These are phyloP conservation scores for Cephus pygmeus DNA, from an alignment of 2,888 invertebrate species.

Conservation along the genomic window DNA sequence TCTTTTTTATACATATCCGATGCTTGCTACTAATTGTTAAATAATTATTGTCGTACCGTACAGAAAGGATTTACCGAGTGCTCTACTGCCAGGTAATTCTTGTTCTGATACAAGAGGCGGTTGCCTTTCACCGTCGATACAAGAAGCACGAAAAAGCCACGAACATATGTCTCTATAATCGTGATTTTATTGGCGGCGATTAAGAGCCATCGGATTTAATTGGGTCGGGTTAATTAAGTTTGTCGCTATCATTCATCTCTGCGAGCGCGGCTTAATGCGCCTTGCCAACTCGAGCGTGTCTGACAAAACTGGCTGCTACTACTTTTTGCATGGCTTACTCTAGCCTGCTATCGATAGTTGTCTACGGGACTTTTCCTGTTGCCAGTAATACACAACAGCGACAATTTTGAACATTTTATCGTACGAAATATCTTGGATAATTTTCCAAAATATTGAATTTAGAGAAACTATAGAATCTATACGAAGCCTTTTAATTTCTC, in stretches of 20 bases:
- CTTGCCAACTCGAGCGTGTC: slow-evolving; percentile 6
- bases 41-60: background rate
- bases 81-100: background rate
- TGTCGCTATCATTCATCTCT: slow-evolving; percentile 40
- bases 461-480: too few relatives aligned
- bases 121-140: background rate
- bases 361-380: background rate
- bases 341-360: background rate
- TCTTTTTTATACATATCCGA: background rate
- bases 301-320: background rate
- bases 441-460: background rate
- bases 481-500: too few relatives aligned
- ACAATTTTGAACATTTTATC: background rate
- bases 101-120: background rate
- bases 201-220: slow-evolving; percentile 24
- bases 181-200: slow-evolving; percentile 5
- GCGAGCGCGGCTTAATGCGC: background rate
- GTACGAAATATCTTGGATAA: background rate
- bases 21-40: background rate
- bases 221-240: slow-evolving; percentile 37
- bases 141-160: slow-evolving; percentile 1
- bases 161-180: background rate
- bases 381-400: background rate
- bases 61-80: background rate
- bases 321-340: background rate